Percentiles rank a stretch among this genome's conserved stretches.
Evolutionary conservation across 2,797 vertebrate genomes (phyloP).

Genomic region (Mycteria americana): DNA sequence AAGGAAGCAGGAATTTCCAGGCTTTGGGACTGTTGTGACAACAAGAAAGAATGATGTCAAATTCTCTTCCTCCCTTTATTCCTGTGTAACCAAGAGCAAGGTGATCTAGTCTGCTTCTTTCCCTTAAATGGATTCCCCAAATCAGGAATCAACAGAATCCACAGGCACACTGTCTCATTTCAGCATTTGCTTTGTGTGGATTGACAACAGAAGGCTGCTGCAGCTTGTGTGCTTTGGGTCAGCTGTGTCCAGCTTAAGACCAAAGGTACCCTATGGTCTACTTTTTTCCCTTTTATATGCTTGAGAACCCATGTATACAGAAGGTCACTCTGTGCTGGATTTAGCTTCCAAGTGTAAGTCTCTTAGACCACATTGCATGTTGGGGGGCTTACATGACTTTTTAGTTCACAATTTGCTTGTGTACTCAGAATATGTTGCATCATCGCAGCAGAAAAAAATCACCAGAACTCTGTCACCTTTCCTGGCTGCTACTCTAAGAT

Average conservation of each 20-base stretch:
- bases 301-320: background rate
- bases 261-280: background rate
- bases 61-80: background rate
- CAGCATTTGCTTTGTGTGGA: background rate
- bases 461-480: background rate
- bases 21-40: background rate
- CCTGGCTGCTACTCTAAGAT: background rate
- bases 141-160: background rate
- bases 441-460: background rate
- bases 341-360: background rate
- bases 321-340: background rate
- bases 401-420: background rate
- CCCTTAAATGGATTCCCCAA: background rate
- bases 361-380: background rate
- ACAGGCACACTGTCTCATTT: background rate
- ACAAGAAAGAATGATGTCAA: background rate
- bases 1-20: conserved; percentile 29
- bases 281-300: background rate
- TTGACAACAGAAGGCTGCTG: background rate
- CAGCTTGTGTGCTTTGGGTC: background rate
- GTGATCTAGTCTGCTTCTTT: background rate
- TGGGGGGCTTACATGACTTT: background rate
- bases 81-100: background rate
- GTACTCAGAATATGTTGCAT: background rate
- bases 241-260: background rate